Evolutionary conservation across 1,140 invertebrate species (phyloP).

Genomic region (Ridgeia piscesae): DNA sequence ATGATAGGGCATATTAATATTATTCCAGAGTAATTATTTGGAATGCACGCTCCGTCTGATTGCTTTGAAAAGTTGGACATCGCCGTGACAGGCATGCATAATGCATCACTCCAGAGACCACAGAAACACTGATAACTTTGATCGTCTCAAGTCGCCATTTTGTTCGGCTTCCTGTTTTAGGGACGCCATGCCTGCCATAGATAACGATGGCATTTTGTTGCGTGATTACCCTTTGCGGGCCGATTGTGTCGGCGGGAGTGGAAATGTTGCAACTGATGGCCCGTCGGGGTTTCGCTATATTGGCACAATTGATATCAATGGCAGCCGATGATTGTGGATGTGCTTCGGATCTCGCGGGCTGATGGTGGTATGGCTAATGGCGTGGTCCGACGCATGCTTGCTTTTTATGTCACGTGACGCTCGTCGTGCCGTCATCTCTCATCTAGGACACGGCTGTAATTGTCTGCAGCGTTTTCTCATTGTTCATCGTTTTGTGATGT

Average conservation of each 20-base stretch:
- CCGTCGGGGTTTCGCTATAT: not conserved
- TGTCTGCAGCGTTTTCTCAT: not conserved
- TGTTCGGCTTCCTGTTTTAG: not conserved
- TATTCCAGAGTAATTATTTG: not conserved
- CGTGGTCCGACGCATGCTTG: not conserved
- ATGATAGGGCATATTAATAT: constrained; percentile 2
- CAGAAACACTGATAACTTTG: not conserved
- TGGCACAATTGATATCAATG: not conserved
- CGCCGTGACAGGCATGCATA: not conserved
- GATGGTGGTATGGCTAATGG: not conserved
- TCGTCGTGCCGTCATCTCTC: not conserved
- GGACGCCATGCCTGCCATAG: not conserved
- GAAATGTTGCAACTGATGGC: not conserved
- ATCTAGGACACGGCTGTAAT: not conserved
- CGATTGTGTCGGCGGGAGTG: not conserved
- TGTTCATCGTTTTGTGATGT: not conserved
- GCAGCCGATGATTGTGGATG: not conserved
- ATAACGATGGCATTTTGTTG: not conserved
- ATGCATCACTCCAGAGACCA: not conserved
- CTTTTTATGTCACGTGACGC: not conserved
- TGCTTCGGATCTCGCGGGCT: not conserved
- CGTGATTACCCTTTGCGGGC: not conserved
- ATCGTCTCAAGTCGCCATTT: not conserved
- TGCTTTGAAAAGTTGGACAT: not conserved
- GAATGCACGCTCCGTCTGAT: not conserved